These are phyloP conservation scores for Pholis gunnellus DNA, from an alignment of 2,113 vertebrate species.

Conservation along the genomic window DNA sequence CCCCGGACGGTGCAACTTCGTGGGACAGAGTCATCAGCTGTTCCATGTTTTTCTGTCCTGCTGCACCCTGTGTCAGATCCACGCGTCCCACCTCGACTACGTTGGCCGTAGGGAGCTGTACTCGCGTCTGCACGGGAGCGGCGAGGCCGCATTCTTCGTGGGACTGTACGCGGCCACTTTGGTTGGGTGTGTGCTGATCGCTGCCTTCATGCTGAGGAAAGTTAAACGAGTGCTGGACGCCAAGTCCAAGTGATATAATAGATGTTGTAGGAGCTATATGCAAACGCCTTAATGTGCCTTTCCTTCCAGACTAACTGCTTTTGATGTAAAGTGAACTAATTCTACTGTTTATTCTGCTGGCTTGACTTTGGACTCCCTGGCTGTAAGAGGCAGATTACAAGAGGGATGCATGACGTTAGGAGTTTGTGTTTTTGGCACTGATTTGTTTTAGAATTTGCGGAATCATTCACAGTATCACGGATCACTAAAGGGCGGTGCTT, in stretches of 20 bases:
- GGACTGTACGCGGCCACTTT: slow-evolving; percentile 82
- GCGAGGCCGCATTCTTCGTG: slow-evolving; percentile 77
- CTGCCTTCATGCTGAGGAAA: slow-evolving; percentile 80
- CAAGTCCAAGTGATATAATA: slow-evolving; percentile 70
- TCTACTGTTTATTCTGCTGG: neutral
- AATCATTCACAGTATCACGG: neutral
- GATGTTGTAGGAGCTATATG: neutral
- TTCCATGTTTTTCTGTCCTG: slow-evolving; percentile 90
- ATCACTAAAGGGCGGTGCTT: neutral
- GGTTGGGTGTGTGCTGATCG: slow-evolving; percentile 81
- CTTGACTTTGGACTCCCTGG: neutral
- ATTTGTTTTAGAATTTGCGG: neutral
- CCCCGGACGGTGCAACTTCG: slow-evolving; percentile 89
- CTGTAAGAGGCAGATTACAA: neutral
- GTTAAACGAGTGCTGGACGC: slow-evolving; percentile 80
- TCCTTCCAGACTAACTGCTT: neutral
- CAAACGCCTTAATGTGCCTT: slow-evolving; percentile 31
- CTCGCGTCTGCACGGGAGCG: slow-evolving; percentile 76
- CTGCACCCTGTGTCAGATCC: slow-evolving; percentile 91
- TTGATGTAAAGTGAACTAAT: slow-evolving; percentile 20
- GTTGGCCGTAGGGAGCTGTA: slow-evolving; percentile 84
- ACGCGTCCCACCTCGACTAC: slow-evolving; percentile 89
- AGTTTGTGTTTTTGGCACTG: slow-evolving; percentile 8
- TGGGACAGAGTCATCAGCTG: slow-evolving; percentile 92
- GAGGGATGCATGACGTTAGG: neutral